Conservation (phyloP, 2,113 vertebrate species). For the Oxyura jamaicensis region DNA sequence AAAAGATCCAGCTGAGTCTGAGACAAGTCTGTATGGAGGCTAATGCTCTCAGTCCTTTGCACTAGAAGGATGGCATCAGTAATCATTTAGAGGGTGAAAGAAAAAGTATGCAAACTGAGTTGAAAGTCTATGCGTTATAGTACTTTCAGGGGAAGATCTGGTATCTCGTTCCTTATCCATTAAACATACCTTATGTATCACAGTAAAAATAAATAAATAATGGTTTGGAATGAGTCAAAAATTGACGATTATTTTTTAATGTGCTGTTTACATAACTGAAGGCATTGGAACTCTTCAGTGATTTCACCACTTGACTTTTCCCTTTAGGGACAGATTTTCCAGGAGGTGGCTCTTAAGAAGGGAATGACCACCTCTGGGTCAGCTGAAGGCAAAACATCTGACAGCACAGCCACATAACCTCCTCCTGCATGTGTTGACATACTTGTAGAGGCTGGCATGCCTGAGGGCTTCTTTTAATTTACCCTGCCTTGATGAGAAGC, state of each 20-base stretch:
- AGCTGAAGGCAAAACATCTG: slow-evolving; percentile 13
- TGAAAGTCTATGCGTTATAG: background rate
- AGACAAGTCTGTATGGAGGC: background rate
- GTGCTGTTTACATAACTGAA: background rate
- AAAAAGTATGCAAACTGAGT: accelerated
- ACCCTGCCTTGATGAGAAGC: slow-evolving; percentile 17
- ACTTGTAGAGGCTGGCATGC: background rate
- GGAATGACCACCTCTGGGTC: slow-evolving; percentile 24
- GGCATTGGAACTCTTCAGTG: background rate
- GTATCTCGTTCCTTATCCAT: background rate
- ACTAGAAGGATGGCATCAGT: background rate
- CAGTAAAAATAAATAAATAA: background rate
- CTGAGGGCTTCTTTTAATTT: slow-evolving; percentile 39
- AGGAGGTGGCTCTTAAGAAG: slow-evolving; percentile 22
- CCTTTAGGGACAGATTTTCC: slow-evolving; percentile 9
- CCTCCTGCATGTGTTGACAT: background rate
- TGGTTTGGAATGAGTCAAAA: background rate
- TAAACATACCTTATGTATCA: background rate
- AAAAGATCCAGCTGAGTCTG: background rate
- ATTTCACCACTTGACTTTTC: background rate
- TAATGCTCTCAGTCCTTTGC: background rate
- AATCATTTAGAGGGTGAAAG: background rate
- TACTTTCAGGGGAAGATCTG: background rate
- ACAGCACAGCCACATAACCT: background rate
- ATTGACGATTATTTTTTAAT: background rate